Evolutionary conservation across 2,113 vertebrate genomes (phyloP), one percentile per base, ranked within the genome.

Genomic region (Oryzias curvinotus): DNA sequence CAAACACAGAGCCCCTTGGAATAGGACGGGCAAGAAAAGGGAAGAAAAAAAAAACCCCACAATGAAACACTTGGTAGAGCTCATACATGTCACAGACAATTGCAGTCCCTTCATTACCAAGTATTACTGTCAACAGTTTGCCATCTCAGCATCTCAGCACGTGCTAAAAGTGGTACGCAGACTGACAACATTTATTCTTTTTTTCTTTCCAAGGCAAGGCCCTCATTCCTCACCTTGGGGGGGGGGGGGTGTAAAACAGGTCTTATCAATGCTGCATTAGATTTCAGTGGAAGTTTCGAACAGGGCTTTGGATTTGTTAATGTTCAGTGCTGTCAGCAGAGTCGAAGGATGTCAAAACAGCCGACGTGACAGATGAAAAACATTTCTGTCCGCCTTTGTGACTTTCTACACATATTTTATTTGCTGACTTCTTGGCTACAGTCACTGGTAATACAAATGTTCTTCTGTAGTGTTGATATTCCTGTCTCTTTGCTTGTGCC

Each of bases 111-210:
- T 83, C 83, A 77, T 86, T 82, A 84, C 75, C 68, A 52, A 68
- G 82, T 81, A 86, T 82, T 80, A 78, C 85, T 84, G 78, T 62
- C 75, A 79, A 55, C 78, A 64, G 45, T 45, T 55, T 58, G 82
- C 83, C 85, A 89, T 76, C 73, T 68, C 47, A 77, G 85, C 78
- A 78, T 85, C 80, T 89, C 85, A 86, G 88, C 75, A 90, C 64
- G 58, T 52, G 68, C 57, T 77, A 77, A 84, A 85, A 86, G 68
- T 77, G 63, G 36, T 63, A 14, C 65, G 73, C 63, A 51, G 62
- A 83, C 71, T 78, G 42, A 53, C 65, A 57, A 66, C 67, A 48
- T 25, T 61, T 45, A 44, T 44, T 57, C 57, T 62, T 68, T 50
- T 42, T 61, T 67, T 30, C 45, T 71, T 55, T 56, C 52, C 45